Evolutionary conservation across 2,113 vertebrate genomes (phyloP), one percentile per base, ranked within the genome.

Genomic region (Thunnus maccoyii): DNA sequence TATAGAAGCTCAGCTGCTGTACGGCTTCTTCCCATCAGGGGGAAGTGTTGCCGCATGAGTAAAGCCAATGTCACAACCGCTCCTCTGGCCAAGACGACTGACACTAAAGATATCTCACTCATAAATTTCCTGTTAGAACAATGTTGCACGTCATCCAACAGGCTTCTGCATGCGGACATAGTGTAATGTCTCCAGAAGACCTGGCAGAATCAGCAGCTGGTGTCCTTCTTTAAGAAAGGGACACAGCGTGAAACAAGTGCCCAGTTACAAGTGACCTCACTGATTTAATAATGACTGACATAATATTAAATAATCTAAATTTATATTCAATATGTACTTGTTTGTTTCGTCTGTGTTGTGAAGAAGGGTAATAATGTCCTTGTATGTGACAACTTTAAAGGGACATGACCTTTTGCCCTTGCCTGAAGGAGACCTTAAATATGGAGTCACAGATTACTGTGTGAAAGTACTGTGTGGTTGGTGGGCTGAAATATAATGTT

Each of bases 41-140:
- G 89, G 82, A 47, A 74, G 54, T 81, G 80, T 87, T 79, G 82
- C 27, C 25, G 25, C 62, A 80, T 30, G 36, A 72, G 56, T 79
- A 20, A 72, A 1, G 13, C 25, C 16, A 71, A 44, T 51, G 69
- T 64, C 74, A 54, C 10, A 27, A 61, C 46, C 2, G 0, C 51
- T 70, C 9, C 67, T 67, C 32, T 62, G 73, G 63, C 75, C 58
- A 64, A 76, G 72, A 86, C 20, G 15, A 72, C 68, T 77, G 80
- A 83, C 80, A 67, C 89, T 80, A 84, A 87, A 93, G 84, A 91
- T 86, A 86, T 84, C 72, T 64, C 1, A 3, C 67, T 75, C 85
- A 54, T 89, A 88, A 90, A 90, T 86, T 61, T 84, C 50, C 14
- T 6, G 20, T 72, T 10, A 56, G 72, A 82, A 94, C 85, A 92